Base-by-base conservation (phyloP, 2,888 invertebrate genomes). In the Orthosia incerta region DNA sequence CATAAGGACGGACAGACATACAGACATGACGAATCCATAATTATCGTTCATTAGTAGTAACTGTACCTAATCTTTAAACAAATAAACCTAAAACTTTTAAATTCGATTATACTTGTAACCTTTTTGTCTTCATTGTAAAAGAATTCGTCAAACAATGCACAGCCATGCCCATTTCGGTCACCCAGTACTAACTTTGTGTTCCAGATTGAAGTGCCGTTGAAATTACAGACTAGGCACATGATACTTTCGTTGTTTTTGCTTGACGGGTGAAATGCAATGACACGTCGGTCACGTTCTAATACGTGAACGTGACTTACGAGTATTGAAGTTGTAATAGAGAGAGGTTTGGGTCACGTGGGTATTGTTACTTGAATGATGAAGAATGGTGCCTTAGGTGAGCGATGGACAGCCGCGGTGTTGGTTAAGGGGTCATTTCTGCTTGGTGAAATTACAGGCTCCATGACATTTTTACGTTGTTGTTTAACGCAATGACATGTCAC, bases 251-350 rank as follows among this genome's bases (percentile, higher is more conserved):
- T 69, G 46, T 75, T 70, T 69, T 70, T 59, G 18, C 15, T 75
- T 20, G 46, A 63, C 31, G 13, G n/a, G 15, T 46, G n/a, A 11
- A 53, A 39, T 70, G 57, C 76, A 70, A 70, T 76, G 76, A 63
- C 62, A 70, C 62, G 70, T 53, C 1, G 9, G 23, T 5, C 76
- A 76, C 76, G 76, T 76, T 15, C 39, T 63, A 18, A 26, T 15
- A 51, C 18, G 23, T 9, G 53, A 51, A 75, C 76, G 76, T 76
- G 76, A 63, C 76, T 51, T 48, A 53, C 31, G 70, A 39, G 26
- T 70, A 76, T 63, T 76, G 70, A 57, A 70, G 18, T 68, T 55
- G 62, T 61, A 48, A 63, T 53, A 13, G 48, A 1, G 2, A 60
- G 13, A 69, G 56, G 5, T 59, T 59, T 39, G 7, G 39, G 53